Evolutionary conservation across 2,888 invertebrate genomes (phyloP).

Genomic region (Lymantria monacha): DNA sequence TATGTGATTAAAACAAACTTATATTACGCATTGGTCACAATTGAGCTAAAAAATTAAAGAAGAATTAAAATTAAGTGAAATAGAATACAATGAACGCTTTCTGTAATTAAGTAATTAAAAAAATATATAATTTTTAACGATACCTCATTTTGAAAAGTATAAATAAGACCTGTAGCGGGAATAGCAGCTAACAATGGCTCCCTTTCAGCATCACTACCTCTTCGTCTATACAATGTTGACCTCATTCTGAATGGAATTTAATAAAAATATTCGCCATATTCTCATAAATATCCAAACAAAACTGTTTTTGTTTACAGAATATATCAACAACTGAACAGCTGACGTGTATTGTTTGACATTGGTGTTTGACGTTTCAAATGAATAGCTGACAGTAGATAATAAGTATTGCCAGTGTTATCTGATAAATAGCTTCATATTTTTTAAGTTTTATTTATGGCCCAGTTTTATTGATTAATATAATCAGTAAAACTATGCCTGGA

Average conservation of each 20-base stretch:
- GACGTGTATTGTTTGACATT: neutral
- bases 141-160: slow-evolving; percentile 52
- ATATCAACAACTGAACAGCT: slow-evolving; percentile 1
- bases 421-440: too few species aligned
- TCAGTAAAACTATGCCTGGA: too few species aligned
- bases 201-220: slow-evolving; percentile 49
- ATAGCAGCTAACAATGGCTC: slow-evolving; percentile 60
- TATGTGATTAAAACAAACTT: too few species aligned
- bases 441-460: too few species aligned
- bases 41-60: too few species aligned
- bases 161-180: slow-evolving; percentile 37
- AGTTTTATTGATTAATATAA: too few species aligned
- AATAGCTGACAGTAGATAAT: neutral
- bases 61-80: too few species aligned
- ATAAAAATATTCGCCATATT: neutral
- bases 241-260: slow-evolving; percentile 50
- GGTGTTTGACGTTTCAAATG: slow-evolving; percentile 1
- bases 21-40: too few species aligned
- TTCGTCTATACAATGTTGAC: slow-evolving; percentile 51
- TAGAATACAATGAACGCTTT: too few species aligned
- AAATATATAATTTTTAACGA: neutral
- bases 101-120: too few species aligned
- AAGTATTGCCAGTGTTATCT: neutral
- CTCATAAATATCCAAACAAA: neutral
- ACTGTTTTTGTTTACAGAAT: slow-evolving; percentile 24